Percentiles rank a stretch among this genome's conserved stretches.
phyloP scores from a whole-genome alignment of 2,797 vertebrate species.

The Protonibea diacanthus region DNA sequence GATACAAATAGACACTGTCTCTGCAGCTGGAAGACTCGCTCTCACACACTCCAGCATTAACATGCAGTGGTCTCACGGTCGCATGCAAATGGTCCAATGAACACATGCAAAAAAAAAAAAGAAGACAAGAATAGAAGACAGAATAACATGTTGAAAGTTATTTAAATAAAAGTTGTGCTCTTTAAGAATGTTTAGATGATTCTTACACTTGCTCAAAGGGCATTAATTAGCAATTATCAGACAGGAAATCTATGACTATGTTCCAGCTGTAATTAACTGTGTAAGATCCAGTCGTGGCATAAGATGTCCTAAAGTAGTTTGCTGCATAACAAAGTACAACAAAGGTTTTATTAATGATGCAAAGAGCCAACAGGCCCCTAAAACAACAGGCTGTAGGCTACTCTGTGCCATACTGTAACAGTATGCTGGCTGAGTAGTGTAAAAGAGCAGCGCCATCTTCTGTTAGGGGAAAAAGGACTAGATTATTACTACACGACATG shows the following conservation, averaged over 20 bases:
- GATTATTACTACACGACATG: neutral
- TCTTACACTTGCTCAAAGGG: neutral
- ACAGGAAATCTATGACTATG: neutral
- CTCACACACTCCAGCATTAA: constrained; percentile 38
- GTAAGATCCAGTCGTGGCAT: neutral
- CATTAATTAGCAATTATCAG: neutral
- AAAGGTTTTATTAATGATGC: neutral
- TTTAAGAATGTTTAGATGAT: constrained; percentile 2
- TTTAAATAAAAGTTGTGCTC: neutral
- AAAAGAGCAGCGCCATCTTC: constrained; percentile 36
- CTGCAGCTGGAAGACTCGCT: constrained; percentile 35
- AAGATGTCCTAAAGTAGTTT: neutral
- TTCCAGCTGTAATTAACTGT: neutral
- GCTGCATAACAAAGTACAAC: neutral
- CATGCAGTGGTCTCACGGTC: constrained; percentile 22
- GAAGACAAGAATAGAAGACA: too few species aligned
- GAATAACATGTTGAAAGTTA: neutral
- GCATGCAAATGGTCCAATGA: neutral
- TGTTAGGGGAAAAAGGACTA: constrained; percentile 1
- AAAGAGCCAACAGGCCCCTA: neutral
- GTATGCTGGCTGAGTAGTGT: neutral
- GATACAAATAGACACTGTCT: constrained; percentile 59
- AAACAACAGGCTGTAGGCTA: neutral
- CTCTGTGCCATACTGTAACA: neutral
- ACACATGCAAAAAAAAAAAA: neutral